Conservation (phyloP, 2,888 invertebrate species). For the Platycnemis pennipes region DNA sequence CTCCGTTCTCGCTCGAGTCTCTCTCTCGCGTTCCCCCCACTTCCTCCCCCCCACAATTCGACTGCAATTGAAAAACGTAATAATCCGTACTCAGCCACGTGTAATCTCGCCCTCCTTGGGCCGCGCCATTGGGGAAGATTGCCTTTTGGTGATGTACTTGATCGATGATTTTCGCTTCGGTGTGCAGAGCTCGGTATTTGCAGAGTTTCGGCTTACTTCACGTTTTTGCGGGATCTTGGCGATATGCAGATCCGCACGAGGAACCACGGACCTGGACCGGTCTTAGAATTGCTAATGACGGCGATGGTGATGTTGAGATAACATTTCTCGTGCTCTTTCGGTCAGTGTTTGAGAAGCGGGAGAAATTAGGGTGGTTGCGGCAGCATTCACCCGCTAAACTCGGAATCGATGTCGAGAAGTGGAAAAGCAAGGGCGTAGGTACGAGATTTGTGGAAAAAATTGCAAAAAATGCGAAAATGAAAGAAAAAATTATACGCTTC, state of each 20-base stretch:
- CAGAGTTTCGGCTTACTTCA: background rate
- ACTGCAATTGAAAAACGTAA: constrained; percentile 32
- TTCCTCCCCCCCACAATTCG: background rate
- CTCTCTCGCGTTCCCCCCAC: background rate
- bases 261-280: background rate
- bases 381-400: background rate
- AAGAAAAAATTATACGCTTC: too few relatives aligned
- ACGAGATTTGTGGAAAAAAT: too few relatives aligned
- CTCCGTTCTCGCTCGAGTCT: background rate
- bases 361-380: background rate
- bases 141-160: background rate
- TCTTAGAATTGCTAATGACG: background rate
- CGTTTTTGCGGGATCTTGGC: background rate
- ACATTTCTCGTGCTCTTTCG: background rate
- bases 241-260: background rate
- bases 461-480: too few relatives aligned
- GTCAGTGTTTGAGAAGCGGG: background rate
- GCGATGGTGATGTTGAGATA: background rate
- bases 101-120: background rate
- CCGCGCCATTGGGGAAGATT: background rate
- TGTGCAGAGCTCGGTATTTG: background rate
- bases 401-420: background rate
- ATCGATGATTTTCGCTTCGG: constrained; percentile 5
- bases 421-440: too few relatives aligned
- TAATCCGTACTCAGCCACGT: constrained; percentile 16